These are phyloP conservation scores for Copsychus sechellarum DNA, from an alignment of 2,113 vertebrate species.

Conservation along the genomic window DNA sequence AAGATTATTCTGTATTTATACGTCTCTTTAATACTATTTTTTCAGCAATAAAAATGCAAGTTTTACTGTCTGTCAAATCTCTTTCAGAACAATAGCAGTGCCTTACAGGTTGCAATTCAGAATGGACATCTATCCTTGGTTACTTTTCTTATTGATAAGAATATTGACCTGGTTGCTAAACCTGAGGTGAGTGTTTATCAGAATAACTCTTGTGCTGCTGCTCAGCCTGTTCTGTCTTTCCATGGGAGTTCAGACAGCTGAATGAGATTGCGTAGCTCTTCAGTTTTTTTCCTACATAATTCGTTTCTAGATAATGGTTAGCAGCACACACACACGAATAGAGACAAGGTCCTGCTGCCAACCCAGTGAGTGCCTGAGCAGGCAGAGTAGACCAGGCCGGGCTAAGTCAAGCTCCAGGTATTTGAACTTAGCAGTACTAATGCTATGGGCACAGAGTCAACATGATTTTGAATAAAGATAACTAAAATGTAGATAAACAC, in stretches of 20 bases:
- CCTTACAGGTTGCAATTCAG: conserved; percentile 78
- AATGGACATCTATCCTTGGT: conserved; percentile 79
- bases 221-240: not conserved
- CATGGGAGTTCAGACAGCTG: not conserved
- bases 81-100: conserved; percentile 72
- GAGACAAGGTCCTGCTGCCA: not conserved
- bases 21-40: not conserved
- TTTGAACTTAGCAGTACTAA: not conserved
- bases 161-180: conserved; percentile 70
- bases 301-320: not conserved
- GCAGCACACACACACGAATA: not conserved
- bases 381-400: not conserved
- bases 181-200: conserved; percentile 72
- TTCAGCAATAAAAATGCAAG: not conserved
- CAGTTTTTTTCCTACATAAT: fast-evolving
- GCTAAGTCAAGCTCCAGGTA: not conserved
- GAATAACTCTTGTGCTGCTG: not conserved
- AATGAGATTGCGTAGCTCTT: not conserved
- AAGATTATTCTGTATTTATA: not conserved
- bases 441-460: not conserved
- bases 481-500: not conserved
- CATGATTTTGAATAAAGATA: not conserved
- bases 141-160: conserved; percentile 77
- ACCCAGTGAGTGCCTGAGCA: not conserved
- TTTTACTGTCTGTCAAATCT: not conserved